Base-by-base conservation (phyloP, 1,140 invertebrate genomes). In the Littorina saxatilis region DNA sequence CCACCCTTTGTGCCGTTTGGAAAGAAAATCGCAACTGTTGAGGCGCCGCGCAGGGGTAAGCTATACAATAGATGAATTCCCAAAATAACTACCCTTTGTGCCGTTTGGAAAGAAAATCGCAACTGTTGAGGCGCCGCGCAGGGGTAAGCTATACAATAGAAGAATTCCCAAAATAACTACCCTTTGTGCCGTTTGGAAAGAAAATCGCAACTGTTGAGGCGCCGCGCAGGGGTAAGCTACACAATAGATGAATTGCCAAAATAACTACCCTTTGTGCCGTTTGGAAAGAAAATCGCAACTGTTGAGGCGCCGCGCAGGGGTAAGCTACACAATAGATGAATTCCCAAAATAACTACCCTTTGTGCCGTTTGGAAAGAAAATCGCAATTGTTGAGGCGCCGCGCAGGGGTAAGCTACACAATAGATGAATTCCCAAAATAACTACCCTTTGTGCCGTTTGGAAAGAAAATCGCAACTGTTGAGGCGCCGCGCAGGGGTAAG, bases 1-100 rank as follows among this genome's bases (percentile, higher is more conserved):
- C 96, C 96, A 58, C 95, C 95, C 63, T 98, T 97, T 96, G 96
- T 98, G 83, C 95, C 96, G 61, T 98, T 98, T 94, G 97, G 97
- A 1, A 95, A 96, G 87, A 95, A 95, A 89, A 94, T 95, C 32
- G 35, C 61, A 15, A 55, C 32, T 29, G 29, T 55, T 17, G 37
- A 78, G n/a, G 76, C 76, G n/a, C 76, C 76, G 66, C 55, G 40
- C 20, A 63, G 40, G 39, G 76, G 76, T 61, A 23, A 35, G 76
- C 37, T 43, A 4, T 0, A 74, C 13, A 32, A 37, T 37, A n/a
- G n/a, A n/a, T n/a, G n/a, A n/a, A n/a, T n/a, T n/a, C n/a, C n/a
- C n/a, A n/a, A n/a, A n/a, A n/a, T n/a, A n/a, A n/a, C 96, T 96
- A 58, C 95, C 95, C 63, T 98, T 97, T 96, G 96, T 98, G 83